Percentiles rank a stretch among this genome's conserved stretches.
Conservation (phyloP, 53 echinoderm and acorn worm genomes). For the Zoroaster sp. region DNA sequence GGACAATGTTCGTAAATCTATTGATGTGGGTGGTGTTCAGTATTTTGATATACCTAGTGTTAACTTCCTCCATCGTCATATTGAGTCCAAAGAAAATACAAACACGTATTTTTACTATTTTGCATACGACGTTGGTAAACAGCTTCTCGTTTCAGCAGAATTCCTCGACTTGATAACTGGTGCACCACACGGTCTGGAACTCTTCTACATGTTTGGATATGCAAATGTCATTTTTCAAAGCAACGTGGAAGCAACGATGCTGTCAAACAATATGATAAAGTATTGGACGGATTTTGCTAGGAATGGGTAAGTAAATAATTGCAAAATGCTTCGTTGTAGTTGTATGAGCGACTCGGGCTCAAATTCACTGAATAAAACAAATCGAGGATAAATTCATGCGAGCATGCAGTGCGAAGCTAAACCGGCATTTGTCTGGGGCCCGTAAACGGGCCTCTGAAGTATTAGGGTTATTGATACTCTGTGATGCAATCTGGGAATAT, state of each 20-base stretch:
- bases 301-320: slow-evolving; percentile 49
- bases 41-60: not conserved
- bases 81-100: not conserved
- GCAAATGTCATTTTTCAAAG: not conserved
- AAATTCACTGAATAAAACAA: too few relatives aligned
- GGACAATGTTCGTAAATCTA: not conserved
- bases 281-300: slow-evolving; percentile 71
- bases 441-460: too few relatives aligned
- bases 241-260: not conserved
- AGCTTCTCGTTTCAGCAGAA: not conserved
- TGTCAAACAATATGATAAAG: slow-evolving; percentile 9
- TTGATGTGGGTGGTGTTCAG: not conserved
- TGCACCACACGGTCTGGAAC: slow-evolving; percentile 22
- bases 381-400: too few relatives aligned
- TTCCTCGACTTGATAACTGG: not conserved
- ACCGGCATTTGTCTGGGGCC: too few relatives aligned
- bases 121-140: slow-evolving; percentile 19
- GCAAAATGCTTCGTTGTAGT: not conserved
- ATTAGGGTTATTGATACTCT: too few relatives aligned
- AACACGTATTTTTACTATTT: slow-evolving; percentile 30
- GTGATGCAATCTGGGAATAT: too few relatives aligned
- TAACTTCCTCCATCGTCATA: not conserved
- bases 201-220: slow-evolving; percentile 20
- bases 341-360: too few relatives aligned
- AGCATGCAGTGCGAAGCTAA: too few relatives aligned